Base-by-base conservation (phyloP, 1,140 invertebrate genomes). In the Cyphomyrmex costatus region DNA sequence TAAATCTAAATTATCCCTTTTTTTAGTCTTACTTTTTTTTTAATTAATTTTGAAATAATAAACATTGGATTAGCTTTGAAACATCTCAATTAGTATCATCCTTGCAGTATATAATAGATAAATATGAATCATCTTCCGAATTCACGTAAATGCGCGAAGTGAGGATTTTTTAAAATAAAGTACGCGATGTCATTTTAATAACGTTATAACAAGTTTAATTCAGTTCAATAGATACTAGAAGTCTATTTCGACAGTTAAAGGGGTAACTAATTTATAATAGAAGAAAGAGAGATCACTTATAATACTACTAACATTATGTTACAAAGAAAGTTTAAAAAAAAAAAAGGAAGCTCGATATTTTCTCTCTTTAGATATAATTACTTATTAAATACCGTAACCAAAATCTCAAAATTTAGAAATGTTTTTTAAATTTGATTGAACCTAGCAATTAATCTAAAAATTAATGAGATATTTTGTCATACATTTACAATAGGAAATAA, bases 201-300 rank as follows among this genome's bases (percentile, higher is more conserved):
- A 49, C 16, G 36, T 16, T 65, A 21, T 27, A 71, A n/a, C n/a
- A n/a, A 65, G 77, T 70, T 42, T 46, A 19, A 1, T 24, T 7
- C 12, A 33, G 10, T 66, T 76, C 8, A 68, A 3, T 36, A 12
- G 30, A 1, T 56, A 49, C 16, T 7, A 56, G 8, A 58, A 30
- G 1, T 10, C 4, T 49, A 19, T 49, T 4, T 3, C 33, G 16
- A 21, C n/a, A 76, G 76, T 63, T 27, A 49, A 16, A 24, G 10
- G 0, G 30, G n/a, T 12, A 36, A 63, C 19, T 79, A 63, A 65
- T 86, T 83, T 80, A n/a, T n/a, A n/a, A n/a, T n/a, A n/a, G n/a
- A n/a, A n/a, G n/a, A n/a, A n/a, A n/a, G n/a, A n/a, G n/a, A 51
- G 2, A 33, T 49, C 53, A 51, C 6, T 58, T 58, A 56, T 68